Base-by-base conservation (phyloP, 2,113 vertebrate species). In the Paradoxurus hermaphroditus region DNA sequence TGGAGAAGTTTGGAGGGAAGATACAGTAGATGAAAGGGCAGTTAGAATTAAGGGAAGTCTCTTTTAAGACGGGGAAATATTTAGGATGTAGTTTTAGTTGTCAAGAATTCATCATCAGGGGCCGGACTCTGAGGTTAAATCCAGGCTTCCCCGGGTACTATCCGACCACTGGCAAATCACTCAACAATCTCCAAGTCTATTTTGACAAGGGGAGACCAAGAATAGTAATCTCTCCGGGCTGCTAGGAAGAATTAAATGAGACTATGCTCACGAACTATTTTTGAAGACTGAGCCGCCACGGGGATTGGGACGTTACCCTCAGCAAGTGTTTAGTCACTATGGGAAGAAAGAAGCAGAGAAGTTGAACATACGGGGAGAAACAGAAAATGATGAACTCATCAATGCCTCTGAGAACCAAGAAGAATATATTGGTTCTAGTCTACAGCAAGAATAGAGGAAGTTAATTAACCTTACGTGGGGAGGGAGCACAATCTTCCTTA, bases 351-450 rank as follows among this genome's bases (percentile, higher is more conserved):
- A 39, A 63, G 41, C 23, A 68, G n/a, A 91, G 4, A 72, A 78
- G 18, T 4, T 4, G 10, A 59, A 91, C 84, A n/a, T 5, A 29
- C 0, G 2, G 15, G 7, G 25, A 19, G 67, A 81, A 63, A 67
- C 31, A 49, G 29, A 41, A 96, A 81, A 88, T 13, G 6, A n/a
- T 0, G 23, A 5, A 15, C 18, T 39, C 68, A 62, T 19, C 8
- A 6, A 36, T 11, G 3, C 21, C 23, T 51, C 49, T 7, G 34
- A 21, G 34, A 67, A 46, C 41, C 36, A 25, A 9, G 27, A 49
- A 59, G 36, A 83, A 19, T 14, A 51, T 1, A 39, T 0, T 10
- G 41, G 25, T 39, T 11, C 8, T 3, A 29, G 15, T 18, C 31
- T 10, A 46, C 72, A 29, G 15, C 41, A 89, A 68, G 29, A 31